phyloP scores from a whole-genome alignment of 2,888 invertebrate species.

The Apodemia duryi region DNA sequence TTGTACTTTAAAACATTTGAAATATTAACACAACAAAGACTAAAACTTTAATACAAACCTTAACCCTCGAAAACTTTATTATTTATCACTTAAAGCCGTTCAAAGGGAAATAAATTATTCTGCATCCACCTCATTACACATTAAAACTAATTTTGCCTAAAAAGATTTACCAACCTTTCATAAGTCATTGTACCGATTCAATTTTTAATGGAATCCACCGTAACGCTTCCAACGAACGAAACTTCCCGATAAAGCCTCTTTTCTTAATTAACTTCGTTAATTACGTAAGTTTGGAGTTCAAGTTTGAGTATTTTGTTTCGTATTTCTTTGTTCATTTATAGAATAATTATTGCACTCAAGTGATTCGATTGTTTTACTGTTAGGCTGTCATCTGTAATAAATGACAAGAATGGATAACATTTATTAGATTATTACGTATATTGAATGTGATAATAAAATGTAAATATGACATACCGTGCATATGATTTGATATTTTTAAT shows the following conservation, averaged over 20 bases:
- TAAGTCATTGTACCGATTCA: constrained; percentile 27
- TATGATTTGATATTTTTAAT: no score
- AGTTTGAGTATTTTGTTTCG: constrained; percentile 34
- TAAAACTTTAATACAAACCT: no score
- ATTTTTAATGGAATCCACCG: constrained; percentile 29
- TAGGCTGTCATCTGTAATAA: no score
- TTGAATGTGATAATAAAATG: no score
- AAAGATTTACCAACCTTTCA: constrained; percentile 22
- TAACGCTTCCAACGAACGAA: constrained; percentile 29
- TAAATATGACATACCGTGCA: no score
- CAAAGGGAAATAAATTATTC: constrained; percentile 9
- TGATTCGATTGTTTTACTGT: no score
- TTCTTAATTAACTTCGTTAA: constrained; percentile 52
- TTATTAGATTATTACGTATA: no score
- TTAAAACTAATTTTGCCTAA: constrained; percentile 7
- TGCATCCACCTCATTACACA: constrained; percentile 1
- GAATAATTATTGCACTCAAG: constrained; percentile 6
- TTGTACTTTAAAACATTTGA: no score
- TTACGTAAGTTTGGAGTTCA: constrained; percentile 37
- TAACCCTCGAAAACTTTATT: constrained; percentile 4
- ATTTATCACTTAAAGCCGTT: constrained; percentile 6
- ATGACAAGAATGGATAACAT: no score
- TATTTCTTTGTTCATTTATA: constrained; percentile 34
- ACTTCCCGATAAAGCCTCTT: constrained; percentile 53
- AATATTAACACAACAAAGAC: no score